Conservation (phyloP, 1,140 invertebrate genomes). For the Hyposmocoma kahamanoa region DNA sequence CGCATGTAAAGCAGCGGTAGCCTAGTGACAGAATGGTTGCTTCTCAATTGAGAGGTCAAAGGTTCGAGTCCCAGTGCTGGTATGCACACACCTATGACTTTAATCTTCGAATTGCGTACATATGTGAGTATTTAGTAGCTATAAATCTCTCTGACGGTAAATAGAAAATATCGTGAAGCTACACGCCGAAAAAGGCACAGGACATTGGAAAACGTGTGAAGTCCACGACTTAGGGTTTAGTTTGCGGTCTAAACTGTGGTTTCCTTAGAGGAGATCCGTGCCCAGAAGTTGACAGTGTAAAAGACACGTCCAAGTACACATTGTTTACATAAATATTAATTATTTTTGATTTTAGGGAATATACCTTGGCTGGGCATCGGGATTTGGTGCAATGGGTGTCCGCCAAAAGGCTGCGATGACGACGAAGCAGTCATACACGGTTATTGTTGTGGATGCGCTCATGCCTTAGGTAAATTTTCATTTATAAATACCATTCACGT, state of each 20-base stretch:
- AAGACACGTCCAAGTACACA: neutral
- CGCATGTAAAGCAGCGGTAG: too few species aligned
- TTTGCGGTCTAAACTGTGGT: neutral
- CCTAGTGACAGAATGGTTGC: too few species aligned
- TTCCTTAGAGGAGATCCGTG: neutral
- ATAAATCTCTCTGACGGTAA: too few species aligned
- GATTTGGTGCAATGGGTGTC: slow-evolving; percentile 73
- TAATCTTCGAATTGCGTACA: too few species aligned
- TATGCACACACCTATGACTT: too few species aligned
- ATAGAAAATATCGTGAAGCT: neutral
- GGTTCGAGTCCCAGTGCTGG: too few species aligned
- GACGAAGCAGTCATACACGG: slow-evolving; percentile 77
- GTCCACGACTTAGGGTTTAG: neutral
- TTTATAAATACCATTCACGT: neutral
- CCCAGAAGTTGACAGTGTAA: too few species aligned
- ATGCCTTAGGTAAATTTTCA: slow-evolving; percentile 62
- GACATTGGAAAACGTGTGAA: neutral
- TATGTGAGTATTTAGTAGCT: too few species aligned
- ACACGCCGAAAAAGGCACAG: neutral
- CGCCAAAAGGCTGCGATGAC: slow-evolving; percentile 72
- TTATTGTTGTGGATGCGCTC: slow-evolving; percentile 77
- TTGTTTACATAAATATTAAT: neutral
- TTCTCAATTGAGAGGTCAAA: too few species aligned
- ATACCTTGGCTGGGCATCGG: slow-evolving; percentile 67
- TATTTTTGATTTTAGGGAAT: slow-evolving; percentile 41